Conservation (phyloP, 2,797 vertebrate species). For the Amazona ochrocephala region DNA sequence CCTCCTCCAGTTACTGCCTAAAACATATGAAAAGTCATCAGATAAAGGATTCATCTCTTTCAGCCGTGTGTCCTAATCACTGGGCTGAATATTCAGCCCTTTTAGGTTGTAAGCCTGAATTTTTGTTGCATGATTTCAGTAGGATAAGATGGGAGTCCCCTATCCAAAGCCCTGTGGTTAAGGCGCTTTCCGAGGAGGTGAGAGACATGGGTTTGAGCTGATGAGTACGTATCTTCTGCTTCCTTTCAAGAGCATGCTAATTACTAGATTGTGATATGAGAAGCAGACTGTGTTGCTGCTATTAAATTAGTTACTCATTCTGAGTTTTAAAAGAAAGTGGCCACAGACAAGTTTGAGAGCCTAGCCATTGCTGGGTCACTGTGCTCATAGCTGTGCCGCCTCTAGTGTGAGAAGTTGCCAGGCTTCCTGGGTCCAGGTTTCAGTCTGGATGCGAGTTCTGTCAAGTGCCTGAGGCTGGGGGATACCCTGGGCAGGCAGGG, state of each 20-base stretch:
- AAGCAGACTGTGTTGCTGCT: background rate
- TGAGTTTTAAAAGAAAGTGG: background rate
- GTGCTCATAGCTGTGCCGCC: background rate
- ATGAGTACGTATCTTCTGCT: background rate
- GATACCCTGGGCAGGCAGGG: rapidly evolving
- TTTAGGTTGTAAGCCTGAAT: background rate
- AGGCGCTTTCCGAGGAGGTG: conserved; percentile 22
- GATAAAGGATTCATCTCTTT: conserved; percentile 8
- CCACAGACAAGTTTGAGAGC: background rate
- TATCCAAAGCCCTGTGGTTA: conserved; percentile 21
- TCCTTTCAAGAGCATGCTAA: conserved; percentile 25
- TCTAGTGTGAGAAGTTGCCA: background rate
- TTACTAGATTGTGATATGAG: background rate
- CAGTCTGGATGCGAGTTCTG: rapidly evolving
- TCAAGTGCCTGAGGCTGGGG: background rate
- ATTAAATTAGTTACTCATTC: background rate
- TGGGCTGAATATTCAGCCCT: background rate
- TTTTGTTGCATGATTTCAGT: background rate
- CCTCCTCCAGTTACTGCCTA: conserved; percentile 5
- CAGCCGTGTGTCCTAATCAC: background rate
- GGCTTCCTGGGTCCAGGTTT: background rate
- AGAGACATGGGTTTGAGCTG: conserved; percentile 27
- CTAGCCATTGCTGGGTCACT: background rate
- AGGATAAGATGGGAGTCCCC: conserved; percentile 18
- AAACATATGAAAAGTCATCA: conserved; percentile 15